Evolutionary conservation across 2,797 vertebrate species (phyloP), one percentile per base, ranked within the genome.

Genomic region (Darevskia mixta): DNA sequence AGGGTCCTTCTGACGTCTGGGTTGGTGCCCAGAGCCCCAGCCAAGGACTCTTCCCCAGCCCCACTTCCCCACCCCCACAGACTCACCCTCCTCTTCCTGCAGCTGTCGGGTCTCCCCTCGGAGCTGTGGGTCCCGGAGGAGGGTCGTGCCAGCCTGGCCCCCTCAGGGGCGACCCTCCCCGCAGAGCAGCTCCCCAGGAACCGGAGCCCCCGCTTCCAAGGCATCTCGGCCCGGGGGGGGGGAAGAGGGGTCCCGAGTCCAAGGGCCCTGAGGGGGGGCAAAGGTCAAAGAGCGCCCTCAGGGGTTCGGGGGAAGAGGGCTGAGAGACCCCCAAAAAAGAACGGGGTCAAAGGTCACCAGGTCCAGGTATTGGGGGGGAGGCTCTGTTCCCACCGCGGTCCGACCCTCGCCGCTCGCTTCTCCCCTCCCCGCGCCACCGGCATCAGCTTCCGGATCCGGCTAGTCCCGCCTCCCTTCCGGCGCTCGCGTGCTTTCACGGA

Each of bases 401-500:
- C 77, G 76, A 10, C 15, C 3, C 35, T 23, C 58, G 1, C 80
- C 49, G 49, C 49, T 49, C 49, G 49, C 49, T 5, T 61, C 58
- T 5, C 58, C 1, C 35, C 20, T 35, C 17, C 18, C 9, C 10
- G 1, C 6, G 17, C 8, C 27, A 18, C 27, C 27, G 58, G 17
- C 61, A 8, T 8, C 25, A 0, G 45, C 75, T 78, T 80, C 85
- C 67, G 75, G 73, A 3, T 15, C 3, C 13, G 13, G 9, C 10
- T 27, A 8, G 66, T 35, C 4, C 32, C 49, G 71, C 83, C 83
- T 35, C 35, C 15, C 11, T 3, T 9, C 27, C 17, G 35, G 32
- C 2, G 2, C 0, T 7, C 1, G 3, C 69, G 4, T 45, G 1
- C 4, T 2, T 55, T 23, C 41, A 1, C 71, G 8, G 13, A 1